Evolutionary conservation across 1,140 invertebrate genomes (phyloP), one percentile per base, ranked within the genome.

Genomic region (Triops cancriformis): DNA sequence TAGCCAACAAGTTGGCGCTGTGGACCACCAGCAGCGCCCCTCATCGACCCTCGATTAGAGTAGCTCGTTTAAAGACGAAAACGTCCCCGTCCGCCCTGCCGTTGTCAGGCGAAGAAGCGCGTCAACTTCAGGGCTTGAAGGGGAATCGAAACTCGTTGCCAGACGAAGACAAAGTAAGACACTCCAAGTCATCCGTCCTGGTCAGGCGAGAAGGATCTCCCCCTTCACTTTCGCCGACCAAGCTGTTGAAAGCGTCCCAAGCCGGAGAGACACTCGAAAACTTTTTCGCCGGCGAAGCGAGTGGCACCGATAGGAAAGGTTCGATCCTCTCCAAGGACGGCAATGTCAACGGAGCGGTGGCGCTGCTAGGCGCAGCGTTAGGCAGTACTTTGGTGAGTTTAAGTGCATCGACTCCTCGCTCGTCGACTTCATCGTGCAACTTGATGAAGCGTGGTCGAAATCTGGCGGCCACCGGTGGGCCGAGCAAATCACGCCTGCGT

Each of bases 401-500:
- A 23, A 64, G 51, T 64, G n/a, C 51, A 14, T 18, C 51, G n/a
- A 64, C 1, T 14, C n/a, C 51, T 64, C 51, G 51, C 5, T 64
- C 51, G 0, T 64, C 51, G 51, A 64, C 51, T 9, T 64, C 51
- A n/a, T 64, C 51, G 14, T 64, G 51, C n/a, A 64, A 64, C 51
- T 64, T 64, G 51, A 64, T 64, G 51, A 64, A 64, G 51, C 51
- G 51, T 64, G 23, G 51, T 23, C 51, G 51, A 23, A 23, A 5
- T 64, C 23, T 64, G 64, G 43, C 23, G 27, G 45, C 23, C 42
- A 45, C 26, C 42, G 75, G 18, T 41, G 75, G 75, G 42, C 23
- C n/a, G 27, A 64, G 43, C 75, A 64, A 76, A 41, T 76, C 42
- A 43, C 72, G 77, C 28, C 84, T 93, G 45, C 86, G 91, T 37